Evolutionary conservation across 2,797 vertebrate species (phyloP).

Genomic region (Thalassophryne amazonica): DNA sequence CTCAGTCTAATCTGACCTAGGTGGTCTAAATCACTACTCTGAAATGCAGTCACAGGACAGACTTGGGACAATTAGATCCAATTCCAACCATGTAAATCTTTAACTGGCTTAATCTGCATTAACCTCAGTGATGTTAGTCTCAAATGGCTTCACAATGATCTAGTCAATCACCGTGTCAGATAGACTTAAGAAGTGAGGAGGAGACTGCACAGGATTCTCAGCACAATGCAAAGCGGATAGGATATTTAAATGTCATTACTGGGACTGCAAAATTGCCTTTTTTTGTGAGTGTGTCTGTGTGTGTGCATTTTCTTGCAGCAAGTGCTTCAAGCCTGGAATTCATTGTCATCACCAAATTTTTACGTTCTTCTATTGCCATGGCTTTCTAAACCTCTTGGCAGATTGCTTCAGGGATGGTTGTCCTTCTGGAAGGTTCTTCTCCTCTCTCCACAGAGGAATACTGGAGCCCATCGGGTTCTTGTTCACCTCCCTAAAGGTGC

Average conservation of each 20-base stretch:
- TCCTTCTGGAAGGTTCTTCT: too few relatives aligned
- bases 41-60: slow-evolving; percentile 46
- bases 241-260: too few relatives aligned
- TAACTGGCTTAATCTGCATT: slow-evolving; percentile 69
- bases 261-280: too few relatives aligned
- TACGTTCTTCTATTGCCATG: too few relatives aligned
- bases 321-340: too few relatives aligned
- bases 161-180: slow-evolving; percentile 58
- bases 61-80: slow-evolving; percentile 52
- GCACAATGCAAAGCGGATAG: not conserved
- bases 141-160: slow-evolving; percentile 64
- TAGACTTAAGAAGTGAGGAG: slow-evolving; percentile 19
- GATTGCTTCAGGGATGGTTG: too few relatives aligned
- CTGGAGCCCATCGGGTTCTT: too few relatives aligned
- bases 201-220: slow-evolving; percentile 6
- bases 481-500: too few relatives aligned
- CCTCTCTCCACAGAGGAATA: too few relatives aligned
- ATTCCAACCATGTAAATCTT: slow-evolving; percentile 64
- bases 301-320: slow-evolving; percentile 3
- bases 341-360: too few relatives aligned
- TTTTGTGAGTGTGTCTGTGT: not conserved
- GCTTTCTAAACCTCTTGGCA: too few relatives aligned
- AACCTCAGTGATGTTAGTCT: slow-evolving; percentile 59
- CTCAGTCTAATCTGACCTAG: slow-evolving; percentile 63
- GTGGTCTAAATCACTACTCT: slow-evolving; percentile 58